phyloP scores from a whole-genome alignment of 2,888 invertebrate genomes.

The Drosophila stalkeri region DNA sequence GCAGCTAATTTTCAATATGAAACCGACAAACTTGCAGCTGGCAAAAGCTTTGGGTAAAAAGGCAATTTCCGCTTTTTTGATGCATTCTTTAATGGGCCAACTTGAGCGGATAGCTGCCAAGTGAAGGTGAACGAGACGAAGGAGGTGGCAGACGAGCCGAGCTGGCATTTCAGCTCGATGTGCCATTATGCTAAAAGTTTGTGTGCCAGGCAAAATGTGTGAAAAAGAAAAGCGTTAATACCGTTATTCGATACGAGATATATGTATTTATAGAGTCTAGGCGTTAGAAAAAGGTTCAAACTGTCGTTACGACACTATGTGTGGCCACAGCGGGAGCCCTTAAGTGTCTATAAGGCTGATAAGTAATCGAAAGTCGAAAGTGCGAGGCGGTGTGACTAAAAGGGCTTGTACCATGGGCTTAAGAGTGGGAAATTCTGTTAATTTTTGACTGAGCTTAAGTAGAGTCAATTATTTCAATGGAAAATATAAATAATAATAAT shows the following conservation, averaged over 20 bases:
- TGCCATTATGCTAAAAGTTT: conserved; percentile 67
- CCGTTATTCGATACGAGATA: conserved; percentile 49
- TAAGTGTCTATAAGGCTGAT: background rate
- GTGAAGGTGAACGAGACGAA: background rate
- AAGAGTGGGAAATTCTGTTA: background rate
- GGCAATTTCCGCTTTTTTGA: conserved; percentile 68
- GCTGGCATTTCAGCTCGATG: conserved; percentile 35
- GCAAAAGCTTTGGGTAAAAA: conserved; percentile 61
- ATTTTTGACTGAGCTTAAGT: background rate
- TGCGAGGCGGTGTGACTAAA: background rate
- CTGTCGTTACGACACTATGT: conserved; percentile 31
- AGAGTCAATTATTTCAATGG: background rate
- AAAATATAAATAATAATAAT: no score
- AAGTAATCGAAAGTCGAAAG: conserved; percentile 16
- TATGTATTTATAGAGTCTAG: conserved; percentile 18
- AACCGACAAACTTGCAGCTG: conserved; percentile 60
- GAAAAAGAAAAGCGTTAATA: conserved; percentile 36
- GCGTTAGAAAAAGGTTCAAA: conserved; percentile 28
- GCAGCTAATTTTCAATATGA: conserved; percentile 71
- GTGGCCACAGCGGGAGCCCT: conserved; percentile 10
- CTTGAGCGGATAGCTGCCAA: conserved; percentile 33
- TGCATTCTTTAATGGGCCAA: conserved; percentile 61
- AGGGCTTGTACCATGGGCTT: background rate
- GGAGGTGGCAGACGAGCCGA: background rate
- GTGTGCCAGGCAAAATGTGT: conserved; percentile 49